These are phyloP conservation scores for Micronisus gabar DNA, from an alignment of 2,113 vertebrate genomes.

Conservation along the genomic window DNA sequence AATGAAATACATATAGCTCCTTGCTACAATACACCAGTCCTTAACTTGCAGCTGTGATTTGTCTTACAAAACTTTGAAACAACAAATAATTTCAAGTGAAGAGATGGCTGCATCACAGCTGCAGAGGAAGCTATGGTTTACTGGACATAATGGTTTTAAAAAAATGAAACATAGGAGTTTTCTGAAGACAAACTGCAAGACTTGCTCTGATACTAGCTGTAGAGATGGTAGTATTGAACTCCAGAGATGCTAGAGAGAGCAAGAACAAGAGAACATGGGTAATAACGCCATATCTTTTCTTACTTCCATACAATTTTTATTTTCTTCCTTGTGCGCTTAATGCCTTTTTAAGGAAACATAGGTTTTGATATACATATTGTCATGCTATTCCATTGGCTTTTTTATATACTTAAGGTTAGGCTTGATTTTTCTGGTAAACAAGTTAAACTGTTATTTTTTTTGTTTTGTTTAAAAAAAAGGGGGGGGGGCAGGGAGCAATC, in stretches of 20 bases:
- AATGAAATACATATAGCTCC: background rate
- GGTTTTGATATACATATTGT: background rate
- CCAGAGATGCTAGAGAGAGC: background rate
- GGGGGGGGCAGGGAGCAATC: background rate
- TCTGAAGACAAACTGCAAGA: background rate
- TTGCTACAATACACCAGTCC: background rate
- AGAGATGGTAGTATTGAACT: background rate
- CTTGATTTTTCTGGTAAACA: background rate
- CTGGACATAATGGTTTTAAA: background rate
- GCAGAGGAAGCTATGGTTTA: background rate
- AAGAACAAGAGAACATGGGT: background rate
- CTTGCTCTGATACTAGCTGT: background rate
- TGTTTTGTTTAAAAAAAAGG: background rate
- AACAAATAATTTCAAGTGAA: background rate
- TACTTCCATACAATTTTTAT: background rate
- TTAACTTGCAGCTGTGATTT: background rate
- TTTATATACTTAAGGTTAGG: background rate
- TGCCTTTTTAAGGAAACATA: background rate
- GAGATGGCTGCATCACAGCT: background rate
- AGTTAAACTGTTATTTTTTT: background rate
- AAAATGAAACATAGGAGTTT: background rate
- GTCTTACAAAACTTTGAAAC: background rate
- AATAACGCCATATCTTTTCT: background rate
- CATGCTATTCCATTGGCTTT: background rate
- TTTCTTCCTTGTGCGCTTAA: background rate